These are phyloP conservation scores for Schizotus pectinicornis DNA, from an alignment of 2,888 invertebrate species.

Conservation along the genomic window DNA sequence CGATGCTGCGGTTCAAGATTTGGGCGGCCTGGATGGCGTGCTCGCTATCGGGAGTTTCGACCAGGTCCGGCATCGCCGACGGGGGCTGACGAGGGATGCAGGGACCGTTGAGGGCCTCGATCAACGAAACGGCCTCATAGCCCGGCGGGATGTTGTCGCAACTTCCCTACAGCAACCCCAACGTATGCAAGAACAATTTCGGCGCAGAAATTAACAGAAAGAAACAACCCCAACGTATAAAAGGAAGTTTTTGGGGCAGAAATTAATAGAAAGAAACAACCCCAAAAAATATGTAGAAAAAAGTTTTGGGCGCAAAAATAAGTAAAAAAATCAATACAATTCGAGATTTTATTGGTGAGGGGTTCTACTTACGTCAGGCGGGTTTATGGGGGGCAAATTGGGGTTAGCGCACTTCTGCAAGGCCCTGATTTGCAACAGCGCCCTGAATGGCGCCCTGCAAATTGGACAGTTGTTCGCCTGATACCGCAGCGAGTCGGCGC, in stretches of 20 bases:
- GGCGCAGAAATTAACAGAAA: no score
- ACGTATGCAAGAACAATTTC: no score
- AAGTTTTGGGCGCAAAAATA: conserved; percentile 11
- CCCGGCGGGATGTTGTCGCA: conserved; percentile 89
- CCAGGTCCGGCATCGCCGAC: conserved; percentile 58
- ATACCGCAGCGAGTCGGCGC: conserved; percentile 95
- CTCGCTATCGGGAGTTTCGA: conserved; percentile 69
- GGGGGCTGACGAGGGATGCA: conserved; percentile 64
- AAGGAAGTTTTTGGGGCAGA: no score
- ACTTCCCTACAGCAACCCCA: conserved; percentile 70
- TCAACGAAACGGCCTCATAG: conserved; percentile 91
- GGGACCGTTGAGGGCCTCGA: conserved; percentile 96
- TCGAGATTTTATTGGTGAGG: not conserved
- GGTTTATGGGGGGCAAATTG: conserved; percentile 62
- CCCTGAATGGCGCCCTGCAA: conserved; percentile 97
- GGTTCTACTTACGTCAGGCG: conserved; percentile 66
- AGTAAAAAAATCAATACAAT: conserved; percentile 56
- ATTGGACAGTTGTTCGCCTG: conserved; percentile 99
- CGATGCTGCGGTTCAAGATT: conserved; percentile 66
- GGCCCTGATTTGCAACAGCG: conserved; percentile 93
- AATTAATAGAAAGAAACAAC: no score
- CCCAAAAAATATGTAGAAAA: no score
- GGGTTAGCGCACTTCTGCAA: conserved; percentile 75
- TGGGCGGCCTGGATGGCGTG: conserved; percentile 72
- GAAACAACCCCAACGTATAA: no score